Evolutionary conservation across 1,140 invertebrate genomes (phyloP), one percentile per base, ranked within the genome.

Genomic region (Ruditapes philippinarum): DNA sequence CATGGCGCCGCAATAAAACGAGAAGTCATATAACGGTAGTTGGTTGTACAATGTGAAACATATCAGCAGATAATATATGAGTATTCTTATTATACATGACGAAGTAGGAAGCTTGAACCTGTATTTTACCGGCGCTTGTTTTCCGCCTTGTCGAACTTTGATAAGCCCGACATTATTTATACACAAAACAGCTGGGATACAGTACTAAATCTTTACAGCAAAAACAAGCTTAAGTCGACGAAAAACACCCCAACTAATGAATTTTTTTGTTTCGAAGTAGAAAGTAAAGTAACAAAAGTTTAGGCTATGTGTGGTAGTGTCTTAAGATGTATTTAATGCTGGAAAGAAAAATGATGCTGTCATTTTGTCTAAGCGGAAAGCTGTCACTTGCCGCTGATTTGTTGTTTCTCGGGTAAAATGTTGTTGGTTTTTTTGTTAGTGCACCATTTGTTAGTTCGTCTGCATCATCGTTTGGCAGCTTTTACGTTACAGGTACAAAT

Each of bases 111-210:
- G 74, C 74, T 51, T 40, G 42, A 51, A 54, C 28, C 28, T 49
- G 74, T 51, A 31, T 4, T 54, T 17, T 54, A 33, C 74, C 11
- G 74, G 74, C 14, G 36, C 74, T 78, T 57, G 74, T 78, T 78
- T 49, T 78, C 54, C 74, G 74, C 74, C 42, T 54, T 78, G 74
- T 78, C 31, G 74, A 78, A 49, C 45, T 5, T 54, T 78, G 74
- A 78, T 78, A 78, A 78, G 54, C 74, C 54, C 74, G 74, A 78
- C 74, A 78, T 78, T 54, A 78, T 78, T 78, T 78, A 78, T 78
- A 78, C 74, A 78, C 74, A 78, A 78, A 78, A 78, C 74, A 78
- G 74, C 74, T 78, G 74, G 74, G 17, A n/a, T 12, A 22, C 28
- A 12, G 45, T 51, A 17, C 74, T 78, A 78, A 78, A 78, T 78